Evolutionary conservation across 2,888 invertebrate genomes (phyloP), one percentile per base, ranked within the genome.

Genomic region (Euplexia lucipara): DNA sequence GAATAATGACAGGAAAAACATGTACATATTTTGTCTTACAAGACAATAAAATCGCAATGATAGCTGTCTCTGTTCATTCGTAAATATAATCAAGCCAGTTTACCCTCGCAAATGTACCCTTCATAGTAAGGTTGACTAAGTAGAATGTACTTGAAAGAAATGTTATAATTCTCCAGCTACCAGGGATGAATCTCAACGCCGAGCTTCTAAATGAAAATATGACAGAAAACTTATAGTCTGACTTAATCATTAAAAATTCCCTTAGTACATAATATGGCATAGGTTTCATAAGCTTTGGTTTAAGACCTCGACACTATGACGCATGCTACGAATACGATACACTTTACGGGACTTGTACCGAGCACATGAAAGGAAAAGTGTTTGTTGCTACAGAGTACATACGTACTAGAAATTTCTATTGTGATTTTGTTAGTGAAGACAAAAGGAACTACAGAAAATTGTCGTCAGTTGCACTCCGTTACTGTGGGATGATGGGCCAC

Each of bases 21-120:
- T 14, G 45, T 39, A 71, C 26, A 37, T 45, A 42, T 45, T 71
- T 30, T 49, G 22, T 70, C 3, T 70, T 26, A 3, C n/a, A 18
- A 26, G 10, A 37, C 18, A 49, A 61, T 20, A 70, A 57, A 26
- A 47, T 34, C 8, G 6, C 26, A 39, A 32, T 14, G 0, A 57
- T 7, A 3, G 7, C 3, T 12, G 2, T 7, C 5, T 42, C 14
- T 26, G 9, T 35, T 30, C 12, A 7, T 20, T 14, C 22, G 18
- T 34, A 6, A 41, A 41, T 32, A 6, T 34, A 16, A 39, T 34
- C 14, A 3, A 10, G 14, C 6, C n/a, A 12, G 18, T n/a, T 14
- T 32, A n/a, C n/a, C n/a, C 37, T 32, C n/a, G 12, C 6, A 14
- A 41, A 62, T 34, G 3, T 22, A 18, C 14, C 9, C 14, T 10